Conservation (phyloP, 2,888 invertebrate genomes). For the Ditylenchus weischeri region DNA sequence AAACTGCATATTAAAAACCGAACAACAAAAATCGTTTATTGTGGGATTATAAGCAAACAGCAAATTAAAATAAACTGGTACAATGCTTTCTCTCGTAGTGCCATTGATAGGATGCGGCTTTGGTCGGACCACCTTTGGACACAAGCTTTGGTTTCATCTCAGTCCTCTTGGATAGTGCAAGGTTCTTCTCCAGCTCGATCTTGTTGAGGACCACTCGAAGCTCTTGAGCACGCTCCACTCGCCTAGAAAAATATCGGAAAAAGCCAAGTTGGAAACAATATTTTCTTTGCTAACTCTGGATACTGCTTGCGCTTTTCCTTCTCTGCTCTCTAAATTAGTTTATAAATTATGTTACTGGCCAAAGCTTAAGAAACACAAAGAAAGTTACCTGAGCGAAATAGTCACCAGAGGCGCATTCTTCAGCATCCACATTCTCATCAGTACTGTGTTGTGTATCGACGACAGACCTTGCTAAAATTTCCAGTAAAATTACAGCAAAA, state of each 20-base stretch:
- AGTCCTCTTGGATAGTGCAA: constrained; percentile 34
- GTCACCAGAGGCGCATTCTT: neutral
- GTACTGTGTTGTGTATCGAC: constrained; percentile 67
- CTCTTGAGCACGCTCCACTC: constrained; percentile 51
- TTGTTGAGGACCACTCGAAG: constrained; percentile 50
- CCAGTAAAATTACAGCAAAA: neutral
- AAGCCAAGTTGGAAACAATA: too few species aligned
- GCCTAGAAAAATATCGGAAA: constrained; percentile 27
- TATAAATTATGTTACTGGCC: constrained; percentile 13
- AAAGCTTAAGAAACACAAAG: neutral
- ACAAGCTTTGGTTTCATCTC: constrained; percentile 48
- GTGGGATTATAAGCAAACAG: too few species aligned
- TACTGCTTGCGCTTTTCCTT: constrained; percentile 43
- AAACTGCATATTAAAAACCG: too few species aligned
- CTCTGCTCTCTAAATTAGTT: constrained; percentile 32
- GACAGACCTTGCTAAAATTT: constrained; percentile 64
- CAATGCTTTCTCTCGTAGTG: constrained; percentile 53
- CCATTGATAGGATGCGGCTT: constrained; percentile 56
- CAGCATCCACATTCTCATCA: neutral
- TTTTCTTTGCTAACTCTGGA: constrained; percentile 41
- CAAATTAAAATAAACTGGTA: neutral
- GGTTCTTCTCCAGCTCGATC: constrained; percentile 49
- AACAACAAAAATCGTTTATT: too few species aligned
- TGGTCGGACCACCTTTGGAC: constrained; percentile 41
- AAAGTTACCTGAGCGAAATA: neutral